phyloP scores from a whole-genome alignment of 2,888 invertebrate species.

The Mystacides longicornis region DNA sequence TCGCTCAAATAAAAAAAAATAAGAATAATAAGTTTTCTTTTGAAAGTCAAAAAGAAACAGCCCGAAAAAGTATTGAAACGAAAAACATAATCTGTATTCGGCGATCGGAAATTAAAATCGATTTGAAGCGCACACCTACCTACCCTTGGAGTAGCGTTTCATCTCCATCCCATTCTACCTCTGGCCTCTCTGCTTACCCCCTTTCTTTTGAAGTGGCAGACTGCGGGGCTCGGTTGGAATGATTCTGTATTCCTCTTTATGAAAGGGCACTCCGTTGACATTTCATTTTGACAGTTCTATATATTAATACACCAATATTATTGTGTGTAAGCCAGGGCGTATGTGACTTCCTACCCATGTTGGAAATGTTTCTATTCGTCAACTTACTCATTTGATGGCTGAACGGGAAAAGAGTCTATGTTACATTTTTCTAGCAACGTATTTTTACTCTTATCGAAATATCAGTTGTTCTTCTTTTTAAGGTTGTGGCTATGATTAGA shows the following conservation, averaged over 20 bases:
- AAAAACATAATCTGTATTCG: constrained; percentile 27
- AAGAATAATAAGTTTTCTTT: constrained; percentile 6
- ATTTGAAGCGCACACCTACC: constrained; percentile 20
- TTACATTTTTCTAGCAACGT: no score
- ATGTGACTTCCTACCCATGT: neutral
- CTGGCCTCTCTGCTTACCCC: constrained; percentile 4
- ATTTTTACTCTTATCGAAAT: no score
- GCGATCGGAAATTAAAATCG: constrained; percentile 27
- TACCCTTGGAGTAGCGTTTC: neutral
- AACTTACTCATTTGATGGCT: no score
- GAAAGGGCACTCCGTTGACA: constrained; percentile 26
- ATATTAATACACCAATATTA: neutral
- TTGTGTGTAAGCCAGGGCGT: neutral
- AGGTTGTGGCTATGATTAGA: no score
- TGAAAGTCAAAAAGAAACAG: constrained; percentile 15
- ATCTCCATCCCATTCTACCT: neutral
- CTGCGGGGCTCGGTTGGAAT: neutral
- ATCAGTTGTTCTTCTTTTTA: no score
- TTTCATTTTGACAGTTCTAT: constrained; percentile 25
- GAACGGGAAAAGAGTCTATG: no score
- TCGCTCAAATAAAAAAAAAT: neutral
- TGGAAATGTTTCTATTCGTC: constrained; percentile 10
- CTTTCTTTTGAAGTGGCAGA: constrained; percentile 22
- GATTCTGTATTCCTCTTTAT: constrained; percentile 24
- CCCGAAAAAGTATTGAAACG: constrained; percentile 24